phyloP scores from a whole-genome alignment of 1,140 invertebrate genomes.

The Drosophila insularis region DNA sequence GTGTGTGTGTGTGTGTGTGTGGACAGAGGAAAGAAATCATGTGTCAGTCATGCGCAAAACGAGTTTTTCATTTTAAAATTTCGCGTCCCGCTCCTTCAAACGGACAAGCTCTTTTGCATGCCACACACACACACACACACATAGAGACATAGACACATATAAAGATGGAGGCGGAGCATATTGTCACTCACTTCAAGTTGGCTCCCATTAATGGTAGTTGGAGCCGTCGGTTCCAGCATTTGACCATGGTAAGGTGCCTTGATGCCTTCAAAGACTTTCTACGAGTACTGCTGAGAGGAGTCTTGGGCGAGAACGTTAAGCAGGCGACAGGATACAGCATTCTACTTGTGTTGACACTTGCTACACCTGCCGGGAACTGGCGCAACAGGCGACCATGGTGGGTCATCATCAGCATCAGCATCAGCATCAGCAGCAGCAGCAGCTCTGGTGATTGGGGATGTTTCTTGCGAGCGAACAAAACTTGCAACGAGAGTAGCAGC shows the following conservation, averaged over 20 bases:
- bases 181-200: conserved; percentile 46
- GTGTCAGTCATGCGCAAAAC: conserved; percentile 81
- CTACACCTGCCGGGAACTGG: conserved; percentile 19
- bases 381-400: conserved; percentile 67
- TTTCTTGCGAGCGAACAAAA: conserved; percentile 38
- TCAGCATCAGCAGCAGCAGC: background rate
- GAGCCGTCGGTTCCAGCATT: conserved; percentile 17
- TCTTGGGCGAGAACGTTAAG: background rate
- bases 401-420: background rate
- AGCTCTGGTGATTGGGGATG: conserved; percentile 54
- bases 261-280: no score
- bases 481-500: conserved; percentile 39
- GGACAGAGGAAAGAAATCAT: conserved; percentile 70
- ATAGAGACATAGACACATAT: no score
- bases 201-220: conserved; percentile 32
- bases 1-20: conserved; percentile 22
- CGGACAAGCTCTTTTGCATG: conserved; percentile 70
- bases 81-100: conserved; percentile 66
- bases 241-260: background rate
- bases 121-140: conserved; percentile 24
- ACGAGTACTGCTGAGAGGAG: background rate
- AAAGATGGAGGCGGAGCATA: conserved; percentile 80
- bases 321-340: background rate
- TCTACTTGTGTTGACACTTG: conserved; percentile 10
- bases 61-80: conserved; percentile 80